phyloP scores from a whole-genome alignment of 2,888 invertebrate genomes.

The Clitarchus hookeri region DNA sequence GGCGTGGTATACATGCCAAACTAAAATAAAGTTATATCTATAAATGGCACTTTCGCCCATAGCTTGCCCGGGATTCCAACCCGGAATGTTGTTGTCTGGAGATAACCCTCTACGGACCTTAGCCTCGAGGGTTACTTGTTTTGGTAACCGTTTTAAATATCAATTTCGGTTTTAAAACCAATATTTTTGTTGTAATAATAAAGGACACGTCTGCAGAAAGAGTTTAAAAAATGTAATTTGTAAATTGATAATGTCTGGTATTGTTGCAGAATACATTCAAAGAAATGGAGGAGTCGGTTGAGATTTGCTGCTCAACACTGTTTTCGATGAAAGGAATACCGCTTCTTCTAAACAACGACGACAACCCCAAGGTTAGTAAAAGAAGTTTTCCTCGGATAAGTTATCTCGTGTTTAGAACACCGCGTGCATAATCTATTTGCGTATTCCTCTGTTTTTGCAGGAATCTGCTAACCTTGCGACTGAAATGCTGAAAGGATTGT shows the following conservation, averaged over 20 bases:
- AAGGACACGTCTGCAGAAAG: too few relatives aligned
- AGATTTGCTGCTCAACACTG: constrained; percentile 59
- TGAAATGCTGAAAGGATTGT: constrained; percentile 38
- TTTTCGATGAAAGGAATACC: constrained; percentile 62
- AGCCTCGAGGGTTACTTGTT: too few relatives aligned
- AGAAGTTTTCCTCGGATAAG: not conserved
- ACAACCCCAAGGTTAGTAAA: constrained; percentile 19
- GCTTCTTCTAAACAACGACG: not conserved
- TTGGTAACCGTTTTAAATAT: too few relatives aligned
- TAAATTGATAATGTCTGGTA: not conserved
- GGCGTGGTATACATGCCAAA: too few relatives aligned
- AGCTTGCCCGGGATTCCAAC: too few relatives aligned
- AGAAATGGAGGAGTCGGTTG: constrained; percentile 59
- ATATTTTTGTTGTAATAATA: too few relatives aligned
- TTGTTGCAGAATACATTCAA: constrained; percentile 57
- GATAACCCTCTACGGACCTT: too few relatives aligned
- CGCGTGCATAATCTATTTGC: not conserved
- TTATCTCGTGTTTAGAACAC: not conserved
- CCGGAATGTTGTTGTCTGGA: too few relatives aligned
- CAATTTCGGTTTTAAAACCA: too few relatives aligned
- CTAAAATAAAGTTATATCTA: too few relatives aligned
- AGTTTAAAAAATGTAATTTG: too few relatives aligned
- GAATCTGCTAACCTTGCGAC: constrained; percentile 31
- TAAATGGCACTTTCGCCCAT: too few relatives aligned
- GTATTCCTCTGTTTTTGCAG: constrained; percentile 30